Evolutionary conservation across 2,113 vertebrate species (phyloP).

Genomic region (Lepisosteus osseus): DNA sequence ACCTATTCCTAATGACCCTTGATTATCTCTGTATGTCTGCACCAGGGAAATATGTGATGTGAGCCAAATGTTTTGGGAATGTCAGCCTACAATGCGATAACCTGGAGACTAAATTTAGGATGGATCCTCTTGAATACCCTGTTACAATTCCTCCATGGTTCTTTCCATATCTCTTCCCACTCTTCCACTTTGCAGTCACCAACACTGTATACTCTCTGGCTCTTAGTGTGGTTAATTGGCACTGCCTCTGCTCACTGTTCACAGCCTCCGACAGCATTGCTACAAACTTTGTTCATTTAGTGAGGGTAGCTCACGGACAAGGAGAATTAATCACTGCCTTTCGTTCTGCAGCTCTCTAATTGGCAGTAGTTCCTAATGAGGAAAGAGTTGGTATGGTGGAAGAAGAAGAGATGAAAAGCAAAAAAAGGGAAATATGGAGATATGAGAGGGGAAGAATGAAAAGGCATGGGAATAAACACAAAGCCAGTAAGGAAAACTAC

Average conservation of each 20-base stretch:
- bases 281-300: neutral
- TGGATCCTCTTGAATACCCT: no score
- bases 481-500: constrained; percentile 9
- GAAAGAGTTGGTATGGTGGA: neutral
- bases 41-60: no score
- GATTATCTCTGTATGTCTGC: no score
- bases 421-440: neutral
- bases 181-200: constrained; percentile 24
- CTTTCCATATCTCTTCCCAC: constrained; percentile 48
- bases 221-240: neutral
- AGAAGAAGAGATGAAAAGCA: neutral
- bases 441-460: neutral
- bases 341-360: constrained; percentile 16
- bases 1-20: no score
- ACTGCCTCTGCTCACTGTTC: constrained; percentile 5
- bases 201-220: constrained; percentile 19
- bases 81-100: no score
- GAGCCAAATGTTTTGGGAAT: no score
- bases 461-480: no score
- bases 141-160: constrained; percentile 14
- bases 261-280: constrained; percentile 15
- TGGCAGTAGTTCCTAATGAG: constrained; percentile 7
- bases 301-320: neutral
- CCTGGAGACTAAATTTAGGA: no score
- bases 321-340: constrained; percentile 17